Conservation (phyloP, 2,888 invertebrate species). For the Acanthopleura granulata region DNA sequence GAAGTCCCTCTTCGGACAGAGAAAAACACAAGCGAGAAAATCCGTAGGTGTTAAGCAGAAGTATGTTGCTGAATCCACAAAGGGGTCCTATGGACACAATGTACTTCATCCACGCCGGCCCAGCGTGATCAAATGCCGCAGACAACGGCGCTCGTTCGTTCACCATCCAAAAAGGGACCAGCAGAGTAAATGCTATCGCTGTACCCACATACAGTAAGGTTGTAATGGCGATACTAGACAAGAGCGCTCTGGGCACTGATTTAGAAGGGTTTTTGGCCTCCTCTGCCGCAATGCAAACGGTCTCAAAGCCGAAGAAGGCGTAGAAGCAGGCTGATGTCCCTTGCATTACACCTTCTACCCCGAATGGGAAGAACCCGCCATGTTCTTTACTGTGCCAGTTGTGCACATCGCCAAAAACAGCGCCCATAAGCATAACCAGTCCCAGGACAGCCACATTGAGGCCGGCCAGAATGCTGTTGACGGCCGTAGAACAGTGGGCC, state of each 20-base stretch:
- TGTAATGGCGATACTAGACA: conserved; percentile 48
- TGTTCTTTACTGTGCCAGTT: conserved; percentile 79
- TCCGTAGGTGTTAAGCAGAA: conserved; percentile 85
- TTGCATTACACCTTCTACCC: conserved; percentile 62
- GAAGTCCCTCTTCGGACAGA: conserved; percentile 89
- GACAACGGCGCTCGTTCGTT: conserved; percentile 60
- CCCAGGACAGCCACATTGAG: conserved; percentile 65
- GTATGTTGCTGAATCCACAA: conserved; percentile 55
- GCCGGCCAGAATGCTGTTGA: conserved; percentile 66
- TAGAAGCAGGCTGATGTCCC: conserved; percentile 70
- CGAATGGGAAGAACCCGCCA: conserved; percentile 62
- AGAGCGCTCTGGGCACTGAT: conserved; percentile 67
- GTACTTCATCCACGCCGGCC: conserved; percentile 54
- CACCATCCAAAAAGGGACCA: conserved; percentile 52
- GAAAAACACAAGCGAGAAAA: conserved; percentile 89
- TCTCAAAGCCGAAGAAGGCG: conserved; percentile 70
- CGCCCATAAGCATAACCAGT: conserved; percentile 75
- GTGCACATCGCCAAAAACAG: conserved; percentile 82
- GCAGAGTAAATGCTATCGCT: conserved; percentile 50
- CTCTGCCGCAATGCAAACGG: conserved; percentile 69
- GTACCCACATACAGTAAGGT: conserved; percentile 53
- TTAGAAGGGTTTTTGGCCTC: conserved; percentile 66
- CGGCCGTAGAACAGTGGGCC: conserved; percentile 64
- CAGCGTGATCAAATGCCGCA: conserved; percentile 53
- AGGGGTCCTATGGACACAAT: conserved; percentile 59